Percentiles rank a stretch among this genome's conserved stretches.
These are phyloP conservation scores for Globia sparganii DNA, from an alignment of 2,888 invertebrate species.

Conservation along the genomic window DNA sequence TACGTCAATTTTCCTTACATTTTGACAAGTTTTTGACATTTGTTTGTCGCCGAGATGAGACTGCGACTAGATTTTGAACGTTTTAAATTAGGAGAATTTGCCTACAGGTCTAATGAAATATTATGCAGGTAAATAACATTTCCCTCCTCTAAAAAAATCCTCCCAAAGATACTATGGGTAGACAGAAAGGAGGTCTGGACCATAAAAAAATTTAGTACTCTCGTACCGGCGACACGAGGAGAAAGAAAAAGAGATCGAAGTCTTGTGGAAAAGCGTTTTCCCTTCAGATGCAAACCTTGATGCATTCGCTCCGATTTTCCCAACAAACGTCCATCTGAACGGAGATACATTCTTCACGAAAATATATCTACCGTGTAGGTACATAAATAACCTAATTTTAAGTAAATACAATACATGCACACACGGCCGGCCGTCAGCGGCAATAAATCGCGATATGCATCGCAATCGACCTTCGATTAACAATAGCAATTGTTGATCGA, in stretches of 20 bases:
- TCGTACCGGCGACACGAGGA: not conserved
- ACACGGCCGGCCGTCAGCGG: not conserved
- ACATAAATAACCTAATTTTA: slow-evolving; percentile 22
- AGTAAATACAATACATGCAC: slow-evolving; percentile 26
- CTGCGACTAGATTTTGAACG: no score
- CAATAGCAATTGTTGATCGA: no score
- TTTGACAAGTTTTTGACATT: no score
- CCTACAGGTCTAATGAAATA: no score
- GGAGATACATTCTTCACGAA: not conserved
- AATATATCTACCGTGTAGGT: not conserved
- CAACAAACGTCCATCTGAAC: not conserved
- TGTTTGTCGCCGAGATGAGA: no score
- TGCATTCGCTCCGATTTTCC: not conserved
- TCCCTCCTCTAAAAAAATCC: no score
- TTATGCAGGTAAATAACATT: no score
- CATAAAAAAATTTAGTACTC: not conserved
- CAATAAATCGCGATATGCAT: slow-evolving; percentile 37
- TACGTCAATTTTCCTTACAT: no score
- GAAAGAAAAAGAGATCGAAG: not conserved
- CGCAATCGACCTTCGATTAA: slow-evolving; percentile 23
- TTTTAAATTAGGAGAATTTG: no score
- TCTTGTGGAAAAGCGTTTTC: not conserved
- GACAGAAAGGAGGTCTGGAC: not conserved
- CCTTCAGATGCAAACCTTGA: not conserved
- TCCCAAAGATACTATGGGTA: not conserved